Conservation (phyloP, 2,888 invertebrate genomes). For the Trileptium ribeirensis region DNA sequence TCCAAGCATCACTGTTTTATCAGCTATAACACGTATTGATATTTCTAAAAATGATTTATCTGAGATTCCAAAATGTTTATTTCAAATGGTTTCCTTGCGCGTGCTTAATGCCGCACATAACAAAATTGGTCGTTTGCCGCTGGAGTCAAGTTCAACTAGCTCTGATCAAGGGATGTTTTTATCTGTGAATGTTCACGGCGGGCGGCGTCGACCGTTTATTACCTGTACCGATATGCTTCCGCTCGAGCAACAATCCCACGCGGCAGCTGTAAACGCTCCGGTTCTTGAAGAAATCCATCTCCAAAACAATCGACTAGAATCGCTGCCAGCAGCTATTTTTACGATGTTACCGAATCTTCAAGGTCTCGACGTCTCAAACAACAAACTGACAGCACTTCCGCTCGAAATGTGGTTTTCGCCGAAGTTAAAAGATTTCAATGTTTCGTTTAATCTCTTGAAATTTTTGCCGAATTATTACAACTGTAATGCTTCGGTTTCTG, state of each 20-base stretch:
- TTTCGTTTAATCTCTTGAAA: constrained; percentile 74
- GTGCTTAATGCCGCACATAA: constrained; percentile 81
- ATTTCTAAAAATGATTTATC: constrained; percentile 79
- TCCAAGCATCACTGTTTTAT: constrained; percentile 60
- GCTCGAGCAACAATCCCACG: constrained; percentile 27
- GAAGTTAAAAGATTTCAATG: constrained; percentile 75
- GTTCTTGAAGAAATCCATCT: constrained; percentile 66
- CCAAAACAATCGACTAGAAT: constrained; percentile 77
- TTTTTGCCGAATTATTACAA: constrained; percentile 60
- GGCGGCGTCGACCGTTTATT: no score
- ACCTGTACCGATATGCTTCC: no score
- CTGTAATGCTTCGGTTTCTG: no score
- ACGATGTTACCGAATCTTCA: constrained; percentile 68
- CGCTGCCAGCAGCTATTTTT: constrained; percentile 73
- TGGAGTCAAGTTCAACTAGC: not conserved
- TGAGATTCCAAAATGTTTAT: constrained; percentile 70
- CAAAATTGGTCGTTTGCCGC: constrained; percentile 65
- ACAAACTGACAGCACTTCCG: constrained; percentile 75
- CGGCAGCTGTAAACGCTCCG: constrained; percentile 29
- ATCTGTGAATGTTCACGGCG: not conserved
- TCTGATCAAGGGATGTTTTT: not conserved
- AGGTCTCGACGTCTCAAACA: constrained; percentile 84
- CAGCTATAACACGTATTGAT: constrained; percentile 85
- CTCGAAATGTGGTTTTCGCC: constrained; percentile 75
- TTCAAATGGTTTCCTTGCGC: constrained; percentile 70